Evolutionary conservation across 2,888 invertebrate species (phyloP), one percentile per base, ranked within the genome.

Genomic region (Periphyllus acericola): DNA sequence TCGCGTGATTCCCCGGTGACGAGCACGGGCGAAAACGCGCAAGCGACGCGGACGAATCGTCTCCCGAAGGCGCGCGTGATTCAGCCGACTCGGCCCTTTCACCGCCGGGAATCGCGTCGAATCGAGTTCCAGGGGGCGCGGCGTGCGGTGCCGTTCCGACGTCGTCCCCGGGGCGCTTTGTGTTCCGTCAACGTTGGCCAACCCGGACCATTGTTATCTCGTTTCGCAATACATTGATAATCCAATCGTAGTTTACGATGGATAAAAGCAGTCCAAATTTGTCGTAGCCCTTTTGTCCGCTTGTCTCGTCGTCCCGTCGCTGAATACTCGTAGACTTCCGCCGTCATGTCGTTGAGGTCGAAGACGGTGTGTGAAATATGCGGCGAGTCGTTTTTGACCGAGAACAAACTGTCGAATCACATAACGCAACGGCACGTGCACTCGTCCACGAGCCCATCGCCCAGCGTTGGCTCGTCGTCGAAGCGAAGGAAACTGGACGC

Each of bases 281-380:
- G 66, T 60, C 46, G 29, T 34, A 4, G 32, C 19, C 34, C n/a
- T 11, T 74, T 83, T 6, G 6, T 34, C 19, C n/a, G n/a, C 9
- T 29, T 3, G 72, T 36, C 19, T n/a, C 4, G n/a, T 82, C 19
- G 32, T 25, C 25, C 25, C 25, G 2, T 32, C 9, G 11, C 29
- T n/a, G 46, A 8, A 36, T 46, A n/a, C 14, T 46, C 14, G 14
- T 14, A 46, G 14, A 46, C 2, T 46, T 46, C 11, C n/a, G 25
- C 17, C 11, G 34, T 32, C 19, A 83, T 83, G 86, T 87, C 86
- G 55, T 46, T 36, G 9, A 80, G 86, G 66, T 55, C 86, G 36
- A 87, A 87, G 40, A 87, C 86, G 17, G 86, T 87, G 21, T 87
- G 86, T 21, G 86, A 87, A 19, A 87, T 87, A 87, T 87, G 86